Evolutionary conservation across 1,140 invertebrate species (phyloP), one percentile per base, ranked within the genome.

Genomic region (Aphaenogaster rudis): DNA sequence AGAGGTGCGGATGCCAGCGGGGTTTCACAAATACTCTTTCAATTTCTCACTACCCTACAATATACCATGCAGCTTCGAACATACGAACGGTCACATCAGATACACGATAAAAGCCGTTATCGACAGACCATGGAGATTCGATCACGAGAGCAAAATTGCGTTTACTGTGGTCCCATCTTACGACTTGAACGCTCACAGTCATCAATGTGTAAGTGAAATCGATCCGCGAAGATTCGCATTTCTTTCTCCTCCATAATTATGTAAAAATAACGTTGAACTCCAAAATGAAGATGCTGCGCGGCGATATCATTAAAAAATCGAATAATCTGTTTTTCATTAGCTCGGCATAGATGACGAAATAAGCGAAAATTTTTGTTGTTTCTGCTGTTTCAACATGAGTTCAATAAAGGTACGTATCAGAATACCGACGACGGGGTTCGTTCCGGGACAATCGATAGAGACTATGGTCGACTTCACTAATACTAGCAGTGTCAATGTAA

Each of bases 381-480:
- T 67, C 81, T 97, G 96, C 72, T 97, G 96, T 88, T 96, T 96
- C 15, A 67, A 79, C 1, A 96, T 96, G 7, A 96, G 96, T 0
- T 96, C 96, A 1, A 76, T 97, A 9, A 95, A 95, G 0, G 94
- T 96, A 4, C 95, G 96, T 28, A 94, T 97, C 0, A 93, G 91
- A 84, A 92, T 97, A 11, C 97, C 97, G 1, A 94, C 96, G 39
- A 66, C 95, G 0, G 97, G 97, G 0, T 97, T 96, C 91, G 97
- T 97, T 71, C 96, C 97, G 13, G 97, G 97, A 0, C 97, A 97
- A 94, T 93, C 94, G 39, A 96, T 97, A 91, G 96, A 96, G 2
- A 93, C 97, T 7, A 95, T 93, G 50, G 92, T 97, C 28, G 95
- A 97, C 88, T 95, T 97, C 39, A 96, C 97, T 69, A 97, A 97